A percentile compares a stretch with the other conserved stretches of the same genome.
These are phyloP conservation scores for Lepilemur ruficaudatus DNA, from an alignment of 2,797 vertebrate species.

Conservation along the genomic window DNA sequence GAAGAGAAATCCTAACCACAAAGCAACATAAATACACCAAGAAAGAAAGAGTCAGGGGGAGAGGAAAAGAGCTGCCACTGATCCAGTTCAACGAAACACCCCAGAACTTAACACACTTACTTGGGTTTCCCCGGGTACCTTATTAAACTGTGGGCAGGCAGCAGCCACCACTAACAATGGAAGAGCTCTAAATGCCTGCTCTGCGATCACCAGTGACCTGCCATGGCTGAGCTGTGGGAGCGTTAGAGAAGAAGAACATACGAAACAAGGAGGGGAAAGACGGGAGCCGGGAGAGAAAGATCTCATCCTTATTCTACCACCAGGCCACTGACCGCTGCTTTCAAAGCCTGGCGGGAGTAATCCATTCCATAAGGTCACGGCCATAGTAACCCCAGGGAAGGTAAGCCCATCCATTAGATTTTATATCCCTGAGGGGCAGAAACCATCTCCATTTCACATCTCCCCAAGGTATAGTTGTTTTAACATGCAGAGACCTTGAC, in stretches of 20 bases:
- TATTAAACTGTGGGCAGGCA: not conserved
- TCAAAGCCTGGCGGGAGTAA: not conserved
- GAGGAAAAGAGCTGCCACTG: not conserved
- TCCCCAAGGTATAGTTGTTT: not conserved
- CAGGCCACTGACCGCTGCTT: not conserved
- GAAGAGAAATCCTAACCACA: not conserved
- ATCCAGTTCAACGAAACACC: not conserved
- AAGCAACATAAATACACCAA: not conserved
- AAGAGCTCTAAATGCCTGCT: not conserved
- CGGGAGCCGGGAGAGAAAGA: not conserved
- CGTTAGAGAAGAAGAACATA: not conserved
- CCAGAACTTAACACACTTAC: not conserved
- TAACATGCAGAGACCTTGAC: constrained; percentile 3
- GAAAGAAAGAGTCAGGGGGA: not conserved
- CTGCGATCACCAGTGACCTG: not conserved
- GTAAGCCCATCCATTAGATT: not conserved
- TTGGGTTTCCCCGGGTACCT: not conserved
- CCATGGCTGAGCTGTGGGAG: not conserved
- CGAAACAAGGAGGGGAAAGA: not conserved
- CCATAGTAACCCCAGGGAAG: not conserved
- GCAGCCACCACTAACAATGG: not conserved
- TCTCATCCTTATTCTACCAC: not conserved
- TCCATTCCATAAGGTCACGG: not conserved
- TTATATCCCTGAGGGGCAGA: not conserved
- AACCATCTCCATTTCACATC: not conserved